phyloP scores from a whole-genome alignment of 2,113 vertebrate genomes.

The Orientallactaga bullata region DNA sequence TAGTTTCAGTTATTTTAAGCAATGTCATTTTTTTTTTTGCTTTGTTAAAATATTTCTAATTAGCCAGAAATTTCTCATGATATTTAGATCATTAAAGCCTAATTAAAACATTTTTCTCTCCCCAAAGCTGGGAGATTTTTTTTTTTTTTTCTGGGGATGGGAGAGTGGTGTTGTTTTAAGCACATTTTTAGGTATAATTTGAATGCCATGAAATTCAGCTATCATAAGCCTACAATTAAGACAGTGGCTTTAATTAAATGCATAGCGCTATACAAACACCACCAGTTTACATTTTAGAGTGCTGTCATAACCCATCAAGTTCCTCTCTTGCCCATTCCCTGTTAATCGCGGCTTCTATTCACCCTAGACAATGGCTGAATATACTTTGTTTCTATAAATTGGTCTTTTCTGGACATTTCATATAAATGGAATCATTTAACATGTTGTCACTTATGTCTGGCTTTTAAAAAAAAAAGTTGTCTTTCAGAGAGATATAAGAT shows the following conservation, averaged over 20 bases:
- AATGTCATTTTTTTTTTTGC: constrained; percentile 59
- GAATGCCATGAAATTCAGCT: not conserved
- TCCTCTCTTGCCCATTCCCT: not conserved
- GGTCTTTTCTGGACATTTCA: not conserved
- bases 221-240: not conserved
- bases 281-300: not conserved
- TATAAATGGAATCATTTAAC: not conserved
- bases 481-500: not conserved
- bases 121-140: constrained; percentile 43
- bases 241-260: not conserved
- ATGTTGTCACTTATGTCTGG: not conserved
- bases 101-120: constrained; percentile 57
- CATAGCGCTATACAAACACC: constrained; percentile 23
- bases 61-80: constrained; percentile 64
- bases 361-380: not conserved
- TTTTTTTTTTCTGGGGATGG: too few species aligned
- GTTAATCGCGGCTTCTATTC: not conserved
- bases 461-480: not conserved
- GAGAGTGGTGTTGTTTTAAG: not conserved
- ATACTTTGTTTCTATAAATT: not conserved
- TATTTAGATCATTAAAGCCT: constrained; percentile 62
- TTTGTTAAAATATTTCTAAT: constrained; percentile 72
- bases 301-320: not conserved
- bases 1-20: constrained; percentile 64
- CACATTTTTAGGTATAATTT: constrained; percentile 49